Evolutionary conservation across 1,140 invertebrate genomes (phyloP), one percentile per base, ranked within the genome.

Genomic region (Drosophila nannoptera): DNA sequence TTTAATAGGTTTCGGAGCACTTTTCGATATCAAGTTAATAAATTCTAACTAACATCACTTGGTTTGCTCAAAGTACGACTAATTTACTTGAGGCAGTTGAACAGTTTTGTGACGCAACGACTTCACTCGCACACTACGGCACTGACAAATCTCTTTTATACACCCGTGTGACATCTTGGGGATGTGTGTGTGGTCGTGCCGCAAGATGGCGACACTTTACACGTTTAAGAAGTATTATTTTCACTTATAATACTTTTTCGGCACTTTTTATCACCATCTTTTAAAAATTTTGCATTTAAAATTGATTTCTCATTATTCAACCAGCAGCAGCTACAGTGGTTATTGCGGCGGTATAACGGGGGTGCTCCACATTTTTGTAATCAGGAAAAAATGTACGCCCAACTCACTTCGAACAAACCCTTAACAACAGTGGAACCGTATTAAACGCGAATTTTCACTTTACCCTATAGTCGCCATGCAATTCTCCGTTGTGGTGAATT

Each of bases 361-460:
- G 16, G 49, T 40, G 66, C 65, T 52, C 42, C 49, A 77, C 42
- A 72, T 65, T 78, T 66, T 63, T 42, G 33, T 29, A 11, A 22
- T 49, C 22, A 50, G 63, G 48, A 45, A 31, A 52, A 69, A 46
- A 61, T 63, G 29, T 40, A 45, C 66, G 55, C 49, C 56, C 69
- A 73, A 88, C 87, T 88, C 87, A 88, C 87, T 88, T 88, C 72
- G 87, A 88, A 88, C 87, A 84, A 88, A 88, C 87, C 87, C 87
- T 88, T 87, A 84, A 88, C 87, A 88, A 86, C 78, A 82, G 78
- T 82, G 77, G 74, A 78, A 74, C 42, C 71, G 77, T 74, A 78
- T 78, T 78, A 45, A 78, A 78, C 45, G 43, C 63, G 46, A 76
- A 74, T 50, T 64, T 61, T 70, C 45, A 61, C 61, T 69, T 74